phyloP scores from a whole-genome alignment of 2,888 invertebrate species.

The Meta bourneti region DNA sequence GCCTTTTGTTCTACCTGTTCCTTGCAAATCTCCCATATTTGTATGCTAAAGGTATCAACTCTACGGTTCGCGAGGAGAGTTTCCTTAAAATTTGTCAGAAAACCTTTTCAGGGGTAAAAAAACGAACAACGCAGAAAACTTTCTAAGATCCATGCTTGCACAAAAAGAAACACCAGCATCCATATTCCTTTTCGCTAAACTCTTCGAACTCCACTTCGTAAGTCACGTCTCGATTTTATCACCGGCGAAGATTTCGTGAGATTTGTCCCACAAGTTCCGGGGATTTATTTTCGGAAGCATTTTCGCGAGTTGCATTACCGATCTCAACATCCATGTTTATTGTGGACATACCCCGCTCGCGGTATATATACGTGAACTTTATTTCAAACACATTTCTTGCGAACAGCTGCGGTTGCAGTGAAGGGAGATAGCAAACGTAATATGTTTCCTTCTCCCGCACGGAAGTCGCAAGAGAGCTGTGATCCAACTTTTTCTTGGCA shows the following conservation, averaged over 20 bases:
- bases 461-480: too few species aligned
- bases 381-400: background rate
- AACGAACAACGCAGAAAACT: background rate
- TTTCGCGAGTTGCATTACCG: background rate
- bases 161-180: background rate
- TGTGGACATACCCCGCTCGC: background rate
- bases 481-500: too few species aligned
- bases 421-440: background rate
- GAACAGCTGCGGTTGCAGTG: background rate
- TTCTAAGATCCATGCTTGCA: background rate
- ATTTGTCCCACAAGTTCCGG: background rate
- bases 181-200: background rate
- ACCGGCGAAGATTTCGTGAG: background rate
- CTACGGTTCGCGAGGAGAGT: too few species aligned
- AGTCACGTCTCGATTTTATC: conserved; percentile 49
- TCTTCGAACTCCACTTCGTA: background rate
- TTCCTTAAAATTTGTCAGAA: too few species aligned
- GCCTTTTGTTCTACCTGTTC: too few species aligned
- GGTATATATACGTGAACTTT: background rate
- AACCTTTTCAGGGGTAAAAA: background rate
- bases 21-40: too few species aligned
- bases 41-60: too few species aligned
- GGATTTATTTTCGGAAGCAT: conserved; percentile 19
- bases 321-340: background rate
- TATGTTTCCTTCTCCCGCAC: background rate